Evolutionary conservation across 2,797 vertebrate genomes (phyloP).

Genomic region (Serranus cabrilla): DNA sequence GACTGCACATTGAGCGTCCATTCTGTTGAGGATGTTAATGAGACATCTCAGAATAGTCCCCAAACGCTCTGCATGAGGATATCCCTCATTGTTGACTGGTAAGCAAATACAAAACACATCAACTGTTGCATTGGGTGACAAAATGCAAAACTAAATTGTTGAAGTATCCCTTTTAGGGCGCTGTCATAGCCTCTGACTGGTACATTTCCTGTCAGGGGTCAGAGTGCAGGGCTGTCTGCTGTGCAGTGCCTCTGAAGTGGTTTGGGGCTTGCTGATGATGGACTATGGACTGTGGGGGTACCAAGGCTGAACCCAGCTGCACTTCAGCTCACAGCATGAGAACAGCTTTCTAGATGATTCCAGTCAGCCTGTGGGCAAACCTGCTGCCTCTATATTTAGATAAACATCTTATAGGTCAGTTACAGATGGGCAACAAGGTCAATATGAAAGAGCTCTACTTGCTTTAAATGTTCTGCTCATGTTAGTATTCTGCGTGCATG

Average conservation of each 20-base stretch:
- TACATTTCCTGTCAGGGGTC: conserved; percentile 4
- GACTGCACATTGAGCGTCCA: background rate
- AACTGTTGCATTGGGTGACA: too few species aligned
- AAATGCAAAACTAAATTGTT: too few species aligned
- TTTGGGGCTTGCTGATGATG: background rate
- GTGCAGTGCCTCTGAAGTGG: conserved; percentile 3
- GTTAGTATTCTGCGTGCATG: background rate
- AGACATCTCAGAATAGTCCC: background rate
- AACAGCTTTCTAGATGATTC: conserved; percentile 18
- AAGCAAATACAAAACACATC: background rate
- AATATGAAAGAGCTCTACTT: background rate
- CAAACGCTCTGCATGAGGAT: background rate
- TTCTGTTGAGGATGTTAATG: background rate
- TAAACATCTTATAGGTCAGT: conserved; percentile 15
- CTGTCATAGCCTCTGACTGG: background rate
- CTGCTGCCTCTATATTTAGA: conserved; percentile 33
- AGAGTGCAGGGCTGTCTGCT: conserved; percentile 17
- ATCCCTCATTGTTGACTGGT: background rate
- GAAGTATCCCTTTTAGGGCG: background rate
- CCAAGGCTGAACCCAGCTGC: background rate
- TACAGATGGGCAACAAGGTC: conserved; percentile 26
- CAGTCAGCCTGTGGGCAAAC: conserved; percentile 24
- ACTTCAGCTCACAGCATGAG: conserved; percentile 14
- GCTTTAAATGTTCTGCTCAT: background rate
- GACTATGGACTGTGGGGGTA: background rate